phyloP scores from a whole-genome alignment of 37 sponge, comb jelly and placozoan genomes.

The Ianthella basta region DNA sequence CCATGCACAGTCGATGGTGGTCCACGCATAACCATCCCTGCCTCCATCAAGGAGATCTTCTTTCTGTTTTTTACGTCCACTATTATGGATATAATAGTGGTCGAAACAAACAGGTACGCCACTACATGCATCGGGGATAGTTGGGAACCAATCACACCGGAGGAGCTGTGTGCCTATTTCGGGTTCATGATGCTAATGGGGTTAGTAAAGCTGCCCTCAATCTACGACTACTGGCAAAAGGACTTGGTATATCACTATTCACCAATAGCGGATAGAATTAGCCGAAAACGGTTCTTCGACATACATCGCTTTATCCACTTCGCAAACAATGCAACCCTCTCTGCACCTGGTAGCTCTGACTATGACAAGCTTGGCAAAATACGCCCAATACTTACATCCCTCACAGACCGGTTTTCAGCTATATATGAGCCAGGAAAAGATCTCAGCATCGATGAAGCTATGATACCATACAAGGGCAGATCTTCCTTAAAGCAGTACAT shows the following conservation, averaged over 20 bases:
- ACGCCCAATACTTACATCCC: constrained; percentile 7
- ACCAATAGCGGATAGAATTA: background rate
- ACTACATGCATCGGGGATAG: background rate
- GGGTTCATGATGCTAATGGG: constrained; percentile 14
- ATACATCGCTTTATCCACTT: background rate
- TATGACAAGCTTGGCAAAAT: constrained; percentile 36
- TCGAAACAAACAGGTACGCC: constrained; percentile 24
- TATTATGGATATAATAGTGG: background rate
- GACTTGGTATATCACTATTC: background rate
- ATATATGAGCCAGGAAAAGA: background rate
- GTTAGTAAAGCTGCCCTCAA: background rate
- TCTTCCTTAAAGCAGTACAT: constrained; percentile 8
- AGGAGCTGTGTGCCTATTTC: background rate
- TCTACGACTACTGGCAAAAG: background rate
- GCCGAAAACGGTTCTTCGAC: background rate
- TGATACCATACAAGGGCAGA: constrained; percentile 29
- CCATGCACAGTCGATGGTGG: too few relatives aligned
- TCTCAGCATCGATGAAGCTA: constrained; percentile 25
- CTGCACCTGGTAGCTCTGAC: background rate
- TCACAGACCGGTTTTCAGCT: background rate
- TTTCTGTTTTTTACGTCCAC: background rate
- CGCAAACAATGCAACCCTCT: background rate
- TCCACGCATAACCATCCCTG: too few relatives aligned
- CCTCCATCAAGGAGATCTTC: constrained; percentile 17
- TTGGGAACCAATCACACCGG: background rate